Evolutionary conservation across 2,113 vertebrate genomes (phyloP).

Genomic region (Calypte anna): DNA sequence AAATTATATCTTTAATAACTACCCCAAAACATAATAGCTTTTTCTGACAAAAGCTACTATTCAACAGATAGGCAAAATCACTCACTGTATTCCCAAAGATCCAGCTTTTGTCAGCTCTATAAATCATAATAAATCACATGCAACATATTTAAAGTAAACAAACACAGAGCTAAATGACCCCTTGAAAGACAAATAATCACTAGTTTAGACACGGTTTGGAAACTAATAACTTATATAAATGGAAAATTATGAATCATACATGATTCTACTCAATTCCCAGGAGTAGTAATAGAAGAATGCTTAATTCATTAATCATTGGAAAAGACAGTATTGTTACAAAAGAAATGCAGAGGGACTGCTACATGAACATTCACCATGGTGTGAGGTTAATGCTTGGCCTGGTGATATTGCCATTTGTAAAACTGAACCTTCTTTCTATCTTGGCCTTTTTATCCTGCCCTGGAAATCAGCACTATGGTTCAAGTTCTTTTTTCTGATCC

Average conservation of each 20-base stretch:
- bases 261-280: background rate
- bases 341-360: background rate
- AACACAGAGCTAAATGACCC: background rate
- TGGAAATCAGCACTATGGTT: background rate
- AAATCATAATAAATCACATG: constrained; percentile 1
- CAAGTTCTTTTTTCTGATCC: background rate
- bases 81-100: background rate
- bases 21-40: background rate
- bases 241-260: background rate
- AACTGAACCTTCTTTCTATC: background rate
- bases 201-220: background rate
- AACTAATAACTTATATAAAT: background rate
- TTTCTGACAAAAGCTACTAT: background rate
- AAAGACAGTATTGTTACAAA: background rate
- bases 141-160: background rate
- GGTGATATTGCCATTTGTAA: background rate
- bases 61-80: background rate
- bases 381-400: background rate
- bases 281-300: background rate
- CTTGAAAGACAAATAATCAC: background rate
- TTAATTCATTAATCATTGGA: constrained; percentile 17
- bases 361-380: background rate
- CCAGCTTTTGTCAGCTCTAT: background rate
- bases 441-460: background rate
- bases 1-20: background rate